phyloP scores from a whole-genome alignment of 2,113 vertebrate genomes.

The Hemichromis elongatus region DNA sequence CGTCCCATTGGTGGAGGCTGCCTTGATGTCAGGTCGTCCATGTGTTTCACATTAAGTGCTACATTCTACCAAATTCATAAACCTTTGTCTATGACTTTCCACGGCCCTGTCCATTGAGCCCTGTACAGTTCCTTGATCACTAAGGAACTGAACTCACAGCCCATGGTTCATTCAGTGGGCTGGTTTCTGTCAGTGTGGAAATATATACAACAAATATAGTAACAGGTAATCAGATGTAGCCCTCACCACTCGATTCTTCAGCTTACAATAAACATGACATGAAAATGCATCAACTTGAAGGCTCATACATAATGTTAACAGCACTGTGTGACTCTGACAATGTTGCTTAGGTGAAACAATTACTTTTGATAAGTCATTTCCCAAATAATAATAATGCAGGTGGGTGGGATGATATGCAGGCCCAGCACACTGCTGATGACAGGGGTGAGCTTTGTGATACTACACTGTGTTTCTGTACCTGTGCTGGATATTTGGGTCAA shows the following conservation, averaged over 20 bases:
- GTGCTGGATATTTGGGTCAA: no score
- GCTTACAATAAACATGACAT: not conserved
- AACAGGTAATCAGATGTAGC: not conserved
- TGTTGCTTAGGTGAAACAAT: not conserved
- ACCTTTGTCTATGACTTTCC: not conserved
- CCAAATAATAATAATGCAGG: not conserved
- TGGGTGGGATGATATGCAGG: fast-evolving
- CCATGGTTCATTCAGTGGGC: fast-evolving
- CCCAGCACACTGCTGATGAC: not conserved
- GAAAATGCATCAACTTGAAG: not conserved
- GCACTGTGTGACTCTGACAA: not conserved
- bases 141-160: fast-evolving
- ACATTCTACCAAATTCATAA: no score
- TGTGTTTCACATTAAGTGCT: no score
- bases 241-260: not conserved
- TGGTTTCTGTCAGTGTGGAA: fast-evolving
- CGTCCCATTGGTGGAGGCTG: not conserved
- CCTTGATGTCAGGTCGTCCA: not conserved
- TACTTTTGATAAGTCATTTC: not conserved
- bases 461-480: not conserved
- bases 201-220: not conserved
- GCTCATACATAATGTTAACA: not conserved
- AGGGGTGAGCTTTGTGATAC: not conserved
- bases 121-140: not conserved
- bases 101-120: fast-evolving